Base-by-base conservation (phyloP, 2,113 vertebrate species). In the Cygnus atratus region DNA sequence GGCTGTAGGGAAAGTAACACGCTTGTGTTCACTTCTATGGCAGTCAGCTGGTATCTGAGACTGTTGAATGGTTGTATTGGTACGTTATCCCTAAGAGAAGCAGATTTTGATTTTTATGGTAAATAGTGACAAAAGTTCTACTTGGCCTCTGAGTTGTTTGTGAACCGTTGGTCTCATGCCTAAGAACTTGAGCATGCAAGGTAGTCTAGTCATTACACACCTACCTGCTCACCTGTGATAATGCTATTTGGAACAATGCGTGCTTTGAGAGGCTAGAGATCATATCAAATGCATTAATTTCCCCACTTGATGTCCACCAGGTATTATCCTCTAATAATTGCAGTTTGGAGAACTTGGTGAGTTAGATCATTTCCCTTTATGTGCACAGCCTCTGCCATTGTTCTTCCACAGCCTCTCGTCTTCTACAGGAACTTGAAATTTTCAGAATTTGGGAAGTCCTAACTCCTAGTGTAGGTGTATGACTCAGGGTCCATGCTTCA, bases 71-170 rank as follows among this genome's bases (percentile, higher is more conserved):
- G 16, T 80, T 86, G 9, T 70, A 54, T 68, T 54, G 35, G 24
- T 86, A 11, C 24, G 16, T 52, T 84, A 13, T 26, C 84, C n/a
- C 29, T 43, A 59, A 84, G 67, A 86, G 19, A 90, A 86, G 39
- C 0, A 0, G 1, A 50, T 86, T 88, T 68, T 2, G 22, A 1
- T 16, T 54, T 78, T 62, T 7, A 10, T 70, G 65, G n/a, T 31
- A 67, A 67, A 20, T 63, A 20, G 26, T 8, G 28, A 25, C 15
- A 44, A 21, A 54, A 70, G 26, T 83, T 92, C 59, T 41, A 31
- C 57, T 67, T 66, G 61, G 8, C n/a, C 20, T 68, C 37, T 6
- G 33, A 78, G 52, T 54, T 84, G 44, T 0, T 87, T 91, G 73
- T 57, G 76, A 91, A 25, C 67, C 13, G 33, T 44, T 7, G 9